phyloP scores from a whole-genome alignment of 2,888 invertebrate genomes.

The Ganaspis brasiliensis region DNA sequence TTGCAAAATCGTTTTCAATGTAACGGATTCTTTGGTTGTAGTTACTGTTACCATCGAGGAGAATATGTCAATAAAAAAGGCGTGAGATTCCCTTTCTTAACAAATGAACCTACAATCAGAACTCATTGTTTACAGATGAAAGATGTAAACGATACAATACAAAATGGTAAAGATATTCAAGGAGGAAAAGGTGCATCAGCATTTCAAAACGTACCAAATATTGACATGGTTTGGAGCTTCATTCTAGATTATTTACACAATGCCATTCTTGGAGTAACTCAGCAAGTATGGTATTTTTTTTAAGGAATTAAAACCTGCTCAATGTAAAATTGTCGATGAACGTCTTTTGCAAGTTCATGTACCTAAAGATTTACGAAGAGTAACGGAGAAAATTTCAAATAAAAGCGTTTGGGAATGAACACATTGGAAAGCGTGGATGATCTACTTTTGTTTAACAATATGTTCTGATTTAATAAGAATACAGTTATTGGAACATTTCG shows the following conservation, averaged over 20 bases:
- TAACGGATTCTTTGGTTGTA: slow-evolving; percentile 51
- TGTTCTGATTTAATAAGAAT: slow-evolving; percentile 26
- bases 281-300: slow-evolving; percentile 42
- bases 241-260: slow-evolving; percentile 28
- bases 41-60: slow-evolving; percentile 50
- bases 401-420: slow-evolving; percentile 47
- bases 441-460: slow-evolving; percentile 45
- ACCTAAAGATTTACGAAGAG: slow-evolving; percentile 46
- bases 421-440: slow-evolving; percentile 48
- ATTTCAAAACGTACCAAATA: not conserved
- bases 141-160: not conserved
- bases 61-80: slow-evolving; percentile 8
- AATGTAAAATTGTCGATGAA: slow-evolving; percentile 34
- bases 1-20: slow-evolving; percentile 44
- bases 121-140: slow-evolving; percentile 31
- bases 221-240: slow-evolving; percentile 43
- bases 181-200: slow-evolving; percentile 15
- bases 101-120: slow-evolving; percentile 27
- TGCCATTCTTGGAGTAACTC: slow-evolving; percentile 24
- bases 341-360: slow-evolving; percentile 20
- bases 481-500: slow-evolving; percentile 43
- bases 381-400: slow-evolving; percentile 40
- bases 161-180: not conserved
- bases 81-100: slow-evolving; percentile 42
- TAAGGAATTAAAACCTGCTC: slow-evolving; percentile 30